Evolutionary conservation across 2,113 vertebrate species (phyloP).

Genomic region (Natator depressus): DNA sequence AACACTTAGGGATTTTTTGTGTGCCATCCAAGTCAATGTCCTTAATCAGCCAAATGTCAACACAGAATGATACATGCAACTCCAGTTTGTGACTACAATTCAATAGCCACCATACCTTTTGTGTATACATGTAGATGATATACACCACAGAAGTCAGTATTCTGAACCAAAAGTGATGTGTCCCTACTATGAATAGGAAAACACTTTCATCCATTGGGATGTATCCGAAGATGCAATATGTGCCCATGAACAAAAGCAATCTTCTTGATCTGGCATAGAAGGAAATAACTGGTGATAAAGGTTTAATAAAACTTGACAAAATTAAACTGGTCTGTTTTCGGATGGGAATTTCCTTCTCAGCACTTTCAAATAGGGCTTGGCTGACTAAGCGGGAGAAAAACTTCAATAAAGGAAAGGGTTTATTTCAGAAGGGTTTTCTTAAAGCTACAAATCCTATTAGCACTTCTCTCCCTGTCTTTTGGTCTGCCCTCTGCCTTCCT

Average conservation of each 20-base stretch:
- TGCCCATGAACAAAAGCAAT: conserved; percentile 61
- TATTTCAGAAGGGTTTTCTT: conserved; percentile 17
- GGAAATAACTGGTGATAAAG: conserved; percentile 70
- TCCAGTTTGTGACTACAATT: not conserved
- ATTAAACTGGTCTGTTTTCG: conserved; percentile 60
- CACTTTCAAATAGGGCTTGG: conserved; percentile 29
- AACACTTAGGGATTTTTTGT: not conserved
- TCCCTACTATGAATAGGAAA: not conserved
- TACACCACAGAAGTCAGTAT: fast-evolving
- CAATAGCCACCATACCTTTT: not conserved
- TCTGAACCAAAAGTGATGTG: fast-evolving
- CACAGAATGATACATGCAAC: not conserved
- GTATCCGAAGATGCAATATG: not conserved
- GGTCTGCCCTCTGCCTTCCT: not conserved
- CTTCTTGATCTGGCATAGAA: conserved; percentile 66
- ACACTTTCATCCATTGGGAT: not conserved
- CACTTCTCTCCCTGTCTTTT: conserved; percentile 24
- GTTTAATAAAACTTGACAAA: conserved; percentile 73
- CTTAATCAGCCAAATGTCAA: not conserved
- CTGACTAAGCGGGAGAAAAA: conserved; percentile 18
- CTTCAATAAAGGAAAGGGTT: conserved; percentile 46
- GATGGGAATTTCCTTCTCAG: conserved; percentile 46
- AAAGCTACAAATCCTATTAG: conserved; percentile 65
- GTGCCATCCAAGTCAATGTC: not conserved
- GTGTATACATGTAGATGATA: not conserved